Evolutionary conservation across 2,113 vertebrate species (phyloP).

Genomic region (Paralichthys olivaceus): DNA sequence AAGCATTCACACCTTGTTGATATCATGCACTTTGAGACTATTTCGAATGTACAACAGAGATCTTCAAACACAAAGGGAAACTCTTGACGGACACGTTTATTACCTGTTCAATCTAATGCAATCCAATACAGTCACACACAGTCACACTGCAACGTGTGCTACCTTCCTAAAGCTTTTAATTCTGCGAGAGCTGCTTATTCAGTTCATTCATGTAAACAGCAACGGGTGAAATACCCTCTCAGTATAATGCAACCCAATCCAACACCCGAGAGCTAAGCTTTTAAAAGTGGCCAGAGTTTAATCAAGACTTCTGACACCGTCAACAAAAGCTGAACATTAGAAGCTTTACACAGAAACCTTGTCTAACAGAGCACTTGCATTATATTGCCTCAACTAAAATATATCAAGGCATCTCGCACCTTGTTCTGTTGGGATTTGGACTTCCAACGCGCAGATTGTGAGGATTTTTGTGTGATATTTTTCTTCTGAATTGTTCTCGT

Average conservation of each 20-base stretch:
- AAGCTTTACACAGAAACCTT: background rate
- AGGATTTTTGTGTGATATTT: no score
- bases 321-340: background rate
- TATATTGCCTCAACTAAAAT: background rate
- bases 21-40: slow-evolving; percentile 1
- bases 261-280: no score
- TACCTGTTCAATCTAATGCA: background rate
- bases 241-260: no score
- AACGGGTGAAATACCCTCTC: no score
- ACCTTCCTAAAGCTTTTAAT: background rate
- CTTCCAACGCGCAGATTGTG: background rate
- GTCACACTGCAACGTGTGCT: background rate
- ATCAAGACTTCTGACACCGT: no score
- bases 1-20: no score
- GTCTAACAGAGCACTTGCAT: background rate
- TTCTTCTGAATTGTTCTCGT: no score
- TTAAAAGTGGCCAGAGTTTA: no score
- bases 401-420: background rate
- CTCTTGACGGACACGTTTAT: background rate
- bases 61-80: slow-evolving; percentile 13
- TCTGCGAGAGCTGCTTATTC: no score
- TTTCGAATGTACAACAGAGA: background rate
- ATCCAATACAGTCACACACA: background rate
- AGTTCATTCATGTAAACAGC: no score
- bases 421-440: background rate